Evolutionary conservation across 2,888 invertebrate genomes (phyloP), one percentile per base, ranked within the genome.

Genomic region (Spilarctia lutea): DNA sequence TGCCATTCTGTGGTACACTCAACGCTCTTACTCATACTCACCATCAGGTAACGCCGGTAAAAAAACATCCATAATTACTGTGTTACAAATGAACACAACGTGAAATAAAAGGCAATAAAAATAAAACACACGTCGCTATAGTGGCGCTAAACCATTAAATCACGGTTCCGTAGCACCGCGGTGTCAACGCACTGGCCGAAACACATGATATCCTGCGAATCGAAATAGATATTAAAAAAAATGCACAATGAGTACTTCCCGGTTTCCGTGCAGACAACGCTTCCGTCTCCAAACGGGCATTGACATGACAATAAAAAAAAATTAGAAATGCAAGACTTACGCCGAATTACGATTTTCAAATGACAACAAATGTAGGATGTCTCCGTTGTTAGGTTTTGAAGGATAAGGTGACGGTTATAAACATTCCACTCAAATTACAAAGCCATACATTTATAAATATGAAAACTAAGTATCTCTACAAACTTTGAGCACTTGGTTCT

Each of bases 191-290:
- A 82, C 88, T 78, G 79, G 20, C 73, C 85, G 83, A 87, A 91
- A 90, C 85, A 83, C 83, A 84, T 88, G 88, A 92, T 92, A 92
- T 95, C 95, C 95, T 94, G 94, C 92, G 90, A 92, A 94, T 90
- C 80, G 87, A 93, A 93, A 94, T 92, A 93, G 93, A 91, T 88
- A 87, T 89, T 66, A 67, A 88, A 91, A 89, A 90, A 93, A 92
- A 94, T 92, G 91, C 94, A 93, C 91, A 93, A 89, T 89, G 91
- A 83, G 80, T 83, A 85, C 88, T 90, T 89, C 90, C 91, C 88
- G 82, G 89, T 91, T 93, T 92, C 92, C 93, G 91, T 83, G 89
- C 93, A 93, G 94, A 93, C 94, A 84, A 45, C 80, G 85, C 88
- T 93, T 93, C 93, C 94, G 91, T 86, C 89, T 88, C 84, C 82